Conservation (phyloP, 2,888 invertebrate genomes). For the Megalurothrips usitatus region DNA sequence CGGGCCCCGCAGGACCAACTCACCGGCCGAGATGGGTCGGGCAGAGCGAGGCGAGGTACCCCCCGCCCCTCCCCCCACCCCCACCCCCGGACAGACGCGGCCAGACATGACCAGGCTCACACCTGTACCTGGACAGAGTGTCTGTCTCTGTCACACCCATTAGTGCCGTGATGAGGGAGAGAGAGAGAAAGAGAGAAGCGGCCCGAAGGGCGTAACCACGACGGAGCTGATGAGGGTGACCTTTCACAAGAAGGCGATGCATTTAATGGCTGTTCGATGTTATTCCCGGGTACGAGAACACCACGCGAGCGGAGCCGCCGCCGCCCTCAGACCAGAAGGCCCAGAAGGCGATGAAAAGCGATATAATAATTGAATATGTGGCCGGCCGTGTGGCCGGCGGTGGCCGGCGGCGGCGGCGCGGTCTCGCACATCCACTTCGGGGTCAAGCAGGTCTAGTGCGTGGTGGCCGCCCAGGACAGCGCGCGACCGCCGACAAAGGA, state of each 20-base stretch:
- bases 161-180: background rate
- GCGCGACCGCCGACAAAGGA: too few species aligned
- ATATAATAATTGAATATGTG: too few species aligned
- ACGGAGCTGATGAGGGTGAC: background rate
- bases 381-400: too few species aligned
- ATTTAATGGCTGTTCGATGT: background rate
- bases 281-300: too few species aligned
- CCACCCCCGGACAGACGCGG: background rate
- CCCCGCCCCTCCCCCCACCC: background rate
- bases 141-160: background rate
- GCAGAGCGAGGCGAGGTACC: background rate
- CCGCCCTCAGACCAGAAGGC: too few species aligned
- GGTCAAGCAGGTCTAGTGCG: too few species aligned
- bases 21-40: too few species aligned
- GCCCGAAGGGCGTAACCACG: background rate
- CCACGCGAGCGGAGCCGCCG: too few species aligned
- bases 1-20: background rate
- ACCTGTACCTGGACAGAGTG: background rate
- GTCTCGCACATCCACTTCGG: too few species aligned
- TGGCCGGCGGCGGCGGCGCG: too few species aligned
- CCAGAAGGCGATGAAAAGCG: background rate
- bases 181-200: background rate
- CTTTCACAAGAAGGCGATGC: background rate
- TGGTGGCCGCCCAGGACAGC: too few species aligned
- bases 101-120: slow-evolving; percentile 17